Conservation (phyloP, 2,113 vertebrate genomes). For the Machaerirhynchus nigripectus region DNA sequence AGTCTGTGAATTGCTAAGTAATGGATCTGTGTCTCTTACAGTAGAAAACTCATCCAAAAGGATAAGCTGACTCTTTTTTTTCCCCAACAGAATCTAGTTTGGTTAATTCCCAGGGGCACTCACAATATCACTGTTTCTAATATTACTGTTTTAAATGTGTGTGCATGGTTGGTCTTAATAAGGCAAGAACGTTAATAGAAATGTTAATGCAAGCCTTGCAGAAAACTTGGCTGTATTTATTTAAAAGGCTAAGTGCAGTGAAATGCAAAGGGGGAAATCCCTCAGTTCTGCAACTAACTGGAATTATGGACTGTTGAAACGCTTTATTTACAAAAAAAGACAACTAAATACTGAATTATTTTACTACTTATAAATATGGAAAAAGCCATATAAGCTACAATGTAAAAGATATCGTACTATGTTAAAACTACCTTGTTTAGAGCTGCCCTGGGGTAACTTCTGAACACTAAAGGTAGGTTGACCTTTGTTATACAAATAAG, state of each 20-base stretch:
- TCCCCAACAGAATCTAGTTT: neutral
- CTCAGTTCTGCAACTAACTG: neutral
- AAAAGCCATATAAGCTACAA: neutral
- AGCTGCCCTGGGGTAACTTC: neutral
- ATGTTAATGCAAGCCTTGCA: neutral
- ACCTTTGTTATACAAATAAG: neutral
- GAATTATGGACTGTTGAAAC: neutral
- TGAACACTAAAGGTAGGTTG: neutral
- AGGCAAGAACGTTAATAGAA: neutral
- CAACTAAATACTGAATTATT: neutral
- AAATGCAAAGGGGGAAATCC: neutral
- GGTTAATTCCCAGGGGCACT: neutral
- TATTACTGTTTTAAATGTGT: neutral
- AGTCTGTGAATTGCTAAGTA: neutral
- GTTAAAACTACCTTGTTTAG: neutral
- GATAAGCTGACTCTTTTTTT: neutral
- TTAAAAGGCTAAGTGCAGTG: neutral
- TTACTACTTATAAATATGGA: neutral
- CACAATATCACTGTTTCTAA: neutral
- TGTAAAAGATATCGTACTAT: neutral
- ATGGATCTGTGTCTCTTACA: neutral
- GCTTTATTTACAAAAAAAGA: neutral
- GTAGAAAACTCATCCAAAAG: neutral
- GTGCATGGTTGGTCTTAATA: neutral
- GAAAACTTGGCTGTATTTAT: neutral